Evolutionary conservation across 2,797 vertebrate genomes (phyloP), one percentile per base, ranked within the genome.

Genomic region (Molothrus ater): DNA sequence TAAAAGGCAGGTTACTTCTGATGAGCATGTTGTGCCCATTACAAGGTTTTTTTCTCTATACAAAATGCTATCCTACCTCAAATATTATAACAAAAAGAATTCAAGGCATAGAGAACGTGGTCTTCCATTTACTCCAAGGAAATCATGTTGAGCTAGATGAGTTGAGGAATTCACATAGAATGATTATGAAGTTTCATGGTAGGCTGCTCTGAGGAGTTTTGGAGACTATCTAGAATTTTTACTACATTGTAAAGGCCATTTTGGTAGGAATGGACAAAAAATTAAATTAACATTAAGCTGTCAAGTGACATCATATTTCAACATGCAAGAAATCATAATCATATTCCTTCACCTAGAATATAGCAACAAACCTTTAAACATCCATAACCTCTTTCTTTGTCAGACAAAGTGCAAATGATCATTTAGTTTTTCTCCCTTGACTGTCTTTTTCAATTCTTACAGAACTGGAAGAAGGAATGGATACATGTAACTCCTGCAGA

Each of bases 1-100:
- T 78, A 32, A 71, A 85, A 95, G 56, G 26, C 29, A 64, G 36
- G 45, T 82, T 73, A 48, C 54, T 92, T 82, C 63, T 87, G 48
- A 45, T 25, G 42, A 85, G 48, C 18, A 13, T 86, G 36, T 73
- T 5, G 0, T 71, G 45, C 36, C 40, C 40, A n/a, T 85, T 82
- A 48, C 13, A 48, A 70, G 31, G 1, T 4, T 38, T 88, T 79
- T 80, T 85, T 7, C 25, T 73, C 60, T 72, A 1, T 80, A 2
- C 32, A 54, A 63, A 91, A 89, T 45, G 26, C n/a, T 84, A 31
- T 66, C 32, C 65, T 83, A 42, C 47, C 31, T 65, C 38, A 54
- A 43, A 68, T 57, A 56, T n/a, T 26, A 2, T n/a, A 42, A 64
- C 11, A 31, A 50, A 68, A 94, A 10, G 50, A 79, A 74, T 72